Conservation (phyloP, 2,888 invertebrate genomes). For the Nudaria mundana region DNA sequence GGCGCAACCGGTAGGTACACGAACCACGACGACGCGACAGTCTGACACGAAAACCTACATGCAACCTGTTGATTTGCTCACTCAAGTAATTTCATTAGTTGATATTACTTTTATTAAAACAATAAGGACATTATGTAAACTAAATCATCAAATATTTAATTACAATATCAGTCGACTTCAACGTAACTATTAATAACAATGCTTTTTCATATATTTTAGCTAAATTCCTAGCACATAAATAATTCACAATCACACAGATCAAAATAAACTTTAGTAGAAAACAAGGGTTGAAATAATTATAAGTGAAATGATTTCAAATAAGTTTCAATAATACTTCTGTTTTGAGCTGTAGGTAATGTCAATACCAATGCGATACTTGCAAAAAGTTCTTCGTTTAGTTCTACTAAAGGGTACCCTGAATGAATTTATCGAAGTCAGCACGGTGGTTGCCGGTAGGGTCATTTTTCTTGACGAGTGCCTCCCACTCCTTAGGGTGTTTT, state of each 20-base stretch:
- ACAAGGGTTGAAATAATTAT: neutral
- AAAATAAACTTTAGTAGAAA: neutral
- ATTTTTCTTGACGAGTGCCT: slow-evolving; percentile 84
- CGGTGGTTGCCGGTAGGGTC: slow-evolving; percentile 85
- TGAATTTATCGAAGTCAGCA: slow-evolving; percentile 81
- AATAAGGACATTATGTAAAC: no score
- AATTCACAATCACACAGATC: slow-evolving; percentile 27
- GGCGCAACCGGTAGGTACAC: slow-evolving; percentile 37
- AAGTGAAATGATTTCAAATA: neutral
- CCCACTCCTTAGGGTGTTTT: slow-evolving; percentile 85
- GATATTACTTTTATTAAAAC: neutral
- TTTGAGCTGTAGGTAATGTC: no score
- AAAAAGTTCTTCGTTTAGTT: no score
- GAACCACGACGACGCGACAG: slow-evolving; percentile 30
- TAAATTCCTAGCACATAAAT: slow-evolving; percentile 34
- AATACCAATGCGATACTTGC: no score
- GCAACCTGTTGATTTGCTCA: slow-evolving; percentile 33
- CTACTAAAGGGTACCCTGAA: slow-evolving; percentile 53
- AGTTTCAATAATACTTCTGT: no score
- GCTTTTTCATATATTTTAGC: slow-evolving; percentile 27
- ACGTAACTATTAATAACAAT: slow-evolving; percentile 26
- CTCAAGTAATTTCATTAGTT: slow-evolving; percentile 18
- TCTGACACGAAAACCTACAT: slow-evolving; percentile 69
- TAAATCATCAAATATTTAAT: slow-evolving; percentile 34
- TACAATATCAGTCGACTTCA: slow-evolving; percentile 53